A percentile compares a stretch with the other conserved stretches of the same genome.
phyloP scores from a whole-genome alignment of 2,888 invertebrate species.

The Drosophila leonis region DNA sequence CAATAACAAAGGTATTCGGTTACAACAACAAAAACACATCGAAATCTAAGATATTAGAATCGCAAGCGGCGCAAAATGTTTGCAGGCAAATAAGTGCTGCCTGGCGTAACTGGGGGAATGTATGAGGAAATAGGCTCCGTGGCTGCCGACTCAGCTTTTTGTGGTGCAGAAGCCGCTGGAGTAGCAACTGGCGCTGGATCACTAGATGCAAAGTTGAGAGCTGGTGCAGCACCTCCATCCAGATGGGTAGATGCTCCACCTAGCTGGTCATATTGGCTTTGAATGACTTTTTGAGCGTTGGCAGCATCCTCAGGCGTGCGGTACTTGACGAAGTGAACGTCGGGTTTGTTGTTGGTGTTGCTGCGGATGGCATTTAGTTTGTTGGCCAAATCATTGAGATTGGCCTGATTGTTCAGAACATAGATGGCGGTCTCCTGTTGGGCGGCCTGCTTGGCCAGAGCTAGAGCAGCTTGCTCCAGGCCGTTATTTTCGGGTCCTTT shows the following conservation, averaged over 20 bases:
- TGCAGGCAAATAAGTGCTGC: conserved; percentile 71
- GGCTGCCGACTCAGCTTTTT: conserved; percentile 38
- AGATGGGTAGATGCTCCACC: conserved; percentile 68
- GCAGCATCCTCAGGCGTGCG: conserved; percentile 81
- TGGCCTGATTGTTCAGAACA: conserved; percentile 77
- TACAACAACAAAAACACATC: conserved; percentile 20
- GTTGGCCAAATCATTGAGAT: conserved; percentile 66
- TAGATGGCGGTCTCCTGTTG: conserved; percentile 80
- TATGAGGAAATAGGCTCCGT: conserved; percentile 59
- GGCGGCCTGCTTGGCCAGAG: conserved; percentile 72
- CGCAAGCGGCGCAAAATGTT: conserved; percentile 73
- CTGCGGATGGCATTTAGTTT: conserved; percentile 66
- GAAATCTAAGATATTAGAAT: conserved; percentile 43
- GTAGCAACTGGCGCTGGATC: conserved; percentile 41
- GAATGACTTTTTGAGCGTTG: conserved; percentile 80
- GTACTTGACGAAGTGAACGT: conserved; percentile 83
- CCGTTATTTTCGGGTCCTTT: conserved; percentile 82
- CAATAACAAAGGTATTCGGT: conserved; percentile 63
- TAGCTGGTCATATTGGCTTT: conserved; percentile 78
- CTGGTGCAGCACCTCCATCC: conserved; percentile 79
- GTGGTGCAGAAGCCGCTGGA: conserved; percentile 27
- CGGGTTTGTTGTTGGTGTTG: conserved; percentile 71
- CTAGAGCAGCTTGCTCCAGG: conserved; percentile 73
- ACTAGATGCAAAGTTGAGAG: conserved; percentile 78
- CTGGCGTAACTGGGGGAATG: conserved; percentile 66